Percentiles rank a stretch among this genome's conserved stretches.
These are phyloP conservation scores for Ascaphus truei DNA, from an alignment of 2,113 vertebrate species.

Conservation along the genomic window DNA sequence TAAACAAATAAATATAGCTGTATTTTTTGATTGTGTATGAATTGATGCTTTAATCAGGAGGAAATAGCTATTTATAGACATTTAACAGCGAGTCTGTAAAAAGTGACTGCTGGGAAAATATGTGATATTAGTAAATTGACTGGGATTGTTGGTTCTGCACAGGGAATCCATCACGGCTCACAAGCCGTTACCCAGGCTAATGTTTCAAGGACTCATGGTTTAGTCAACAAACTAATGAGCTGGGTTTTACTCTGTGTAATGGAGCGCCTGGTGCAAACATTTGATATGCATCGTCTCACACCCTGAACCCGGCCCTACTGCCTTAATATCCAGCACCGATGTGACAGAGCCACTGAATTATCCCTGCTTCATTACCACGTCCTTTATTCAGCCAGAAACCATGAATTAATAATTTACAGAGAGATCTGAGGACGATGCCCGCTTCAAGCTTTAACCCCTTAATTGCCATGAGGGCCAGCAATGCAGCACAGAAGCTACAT, in stretches of 20 bases:
- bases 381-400: slow-evolving; percentile 20
- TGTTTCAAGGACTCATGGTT: slow-evolving; percentile 9
- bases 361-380: slow-evolving; percentile 23
- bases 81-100: background rate
- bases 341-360: slow-evolving; percentile 32
- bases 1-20: background rate
- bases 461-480: no score
- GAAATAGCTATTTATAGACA: background rate
- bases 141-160: slow-evolving; percentile 3
- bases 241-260: slow-evolving; percentile 20
- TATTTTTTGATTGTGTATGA: background rate
- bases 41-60: background rate
- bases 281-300: slow-evolving; percentile 22
- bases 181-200: slow-evolving; percentile 25
- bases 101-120: slow-evolving; percentile 6
- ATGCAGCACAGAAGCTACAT: no score
- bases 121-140: slow-evolving; percentile 26
- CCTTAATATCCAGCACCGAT: slow-evolving; percentile 16
- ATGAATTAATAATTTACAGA: slow-evolving; percentile 21
- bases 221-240: slow-evolving; percentile 35
- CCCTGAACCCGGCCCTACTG: background rate
- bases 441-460: no score
- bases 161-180: slow-evolving; percentile 13
- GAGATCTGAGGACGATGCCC: no score
- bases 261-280: slow-evolving; percentile 16